Evolutionary conservation across 2,888 invertebrate species (phyloP).

Genomic region (Leptura quadrifasciata): DNA sequence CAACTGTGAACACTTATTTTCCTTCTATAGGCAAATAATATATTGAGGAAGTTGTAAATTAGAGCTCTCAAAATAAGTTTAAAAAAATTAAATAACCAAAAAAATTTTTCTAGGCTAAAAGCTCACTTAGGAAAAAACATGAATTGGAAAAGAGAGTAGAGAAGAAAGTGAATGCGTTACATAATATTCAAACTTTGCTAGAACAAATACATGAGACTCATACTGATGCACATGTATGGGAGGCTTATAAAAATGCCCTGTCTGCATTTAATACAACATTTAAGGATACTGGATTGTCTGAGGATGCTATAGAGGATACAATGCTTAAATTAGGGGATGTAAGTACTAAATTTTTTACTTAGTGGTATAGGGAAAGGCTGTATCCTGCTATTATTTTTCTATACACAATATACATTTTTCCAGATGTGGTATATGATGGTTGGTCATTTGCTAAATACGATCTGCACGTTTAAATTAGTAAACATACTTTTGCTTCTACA

Average conservation of each 20-base stretch:
- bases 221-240: conserved; percentile 76
- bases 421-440: too few species aligned
- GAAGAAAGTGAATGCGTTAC: conserved; percentile 76
- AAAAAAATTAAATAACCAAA: too few species aligned
- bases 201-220: conserved; percentile 78
- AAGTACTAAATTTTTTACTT: conserved; percentile 46
- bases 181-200: conserved; percentile 79
- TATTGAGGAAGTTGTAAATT: too few species aligned
- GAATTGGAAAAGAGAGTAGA: conserved; percentile 77
- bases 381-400: too few species aligned
- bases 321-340: conserved; percentile 86
- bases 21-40: conserved; percentile 4
- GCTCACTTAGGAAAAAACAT: conserved; percentile 78
- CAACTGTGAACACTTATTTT: too few species aligned
- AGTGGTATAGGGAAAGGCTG: too few species aligned
- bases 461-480: too few species aligned
- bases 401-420: too few species aligned
- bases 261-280: conserved; percentile 81
- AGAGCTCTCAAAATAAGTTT: too few species aligned
- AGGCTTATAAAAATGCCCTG: conserved; percentile 81
- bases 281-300: conserved; percentile 80
- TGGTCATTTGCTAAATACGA: too few species aligned
- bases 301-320: conserved; percentile 82
- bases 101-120: conserved; percentile 76
- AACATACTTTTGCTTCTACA: too few species aligned